phyloP scores from a whole-genome alignment of 1,140 invertebrate species.

The Rhopalosiphum maidis region DNA sequence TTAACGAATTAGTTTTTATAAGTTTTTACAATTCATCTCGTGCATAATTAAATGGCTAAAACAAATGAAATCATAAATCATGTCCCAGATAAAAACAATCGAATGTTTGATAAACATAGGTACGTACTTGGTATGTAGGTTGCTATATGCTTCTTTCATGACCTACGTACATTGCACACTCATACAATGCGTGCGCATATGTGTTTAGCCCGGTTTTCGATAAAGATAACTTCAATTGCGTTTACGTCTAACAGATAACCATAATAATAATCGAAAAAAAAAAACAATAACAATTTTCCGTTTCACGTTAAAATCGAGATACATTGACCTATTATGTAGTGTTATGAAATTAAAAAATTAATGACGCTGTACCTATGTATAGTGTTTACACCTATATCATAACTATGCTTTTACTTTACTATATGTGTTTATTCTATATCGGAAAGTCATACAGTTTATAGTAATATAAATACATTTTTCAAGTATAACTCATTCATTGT shows the following conservation, averaged over 20 bases:
- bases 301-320: neutral
- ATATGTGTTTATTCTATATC: neutral
- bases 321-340: conserved; percentile 12
- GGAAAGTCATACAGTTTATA: neutral
- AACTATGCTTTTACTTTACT: neutral
- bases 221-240: neutral
- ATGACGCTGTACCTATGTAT: neutral
- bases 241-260: neutral
- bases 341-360: neutral
- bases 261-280: neutral
- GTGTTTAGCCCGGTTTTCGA: neutral
- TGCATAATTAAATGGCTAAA: neutral
- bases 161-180: conserved; percentile 30
- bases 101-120: neutral
- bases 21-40: neutral
- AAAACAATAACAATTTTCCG: neutral
- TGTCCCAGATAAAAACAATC: conserved; percentile 1
- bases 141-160: neutral
- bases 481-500: neutral
- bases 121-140: neutral
- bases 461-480: neutral
- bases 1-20: neutral
- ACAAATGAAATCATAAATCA: neutral
- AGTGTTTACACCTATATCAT: neutral
- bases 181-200: neutral